Evolutionary conservation across 2,113 vertebrate genomes (phyloP).

Genomic region (Gnathonemus longibarbis): DNA sequence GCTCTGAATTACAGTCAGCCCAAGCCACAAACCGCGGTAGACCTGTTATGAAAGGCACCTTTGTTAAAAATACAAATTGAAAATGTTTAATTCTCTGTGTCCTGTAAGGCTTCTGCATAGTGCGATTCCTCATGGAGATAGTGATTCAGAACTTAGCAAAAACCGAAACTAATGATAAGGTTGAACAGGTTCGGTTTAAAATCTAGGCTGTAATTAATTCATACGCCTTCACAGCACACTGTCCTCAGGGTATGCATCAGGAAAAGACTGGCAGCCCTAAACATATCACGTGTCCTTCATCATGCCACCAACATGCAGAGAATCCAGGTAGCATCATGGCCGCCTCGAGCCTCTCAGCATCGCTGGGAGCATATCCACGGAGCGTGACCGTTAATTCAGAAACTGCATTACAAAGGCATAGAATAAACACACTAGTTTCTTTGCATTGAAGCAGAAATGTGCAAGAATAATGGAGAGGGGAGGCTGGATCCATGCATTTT

Average conservation of each 20-base stretch:
- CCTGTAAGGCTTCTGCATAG: background rate
- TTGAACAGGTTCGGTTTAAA: background rate
- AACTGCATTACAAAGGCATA: background rate
- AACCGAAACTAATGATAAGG: background rate
- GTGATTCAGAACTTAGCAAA: background rate
- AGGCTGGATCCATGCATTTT: background rate
- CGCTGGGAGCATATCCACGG: background rate
- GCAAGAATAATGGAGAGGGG: background rate
- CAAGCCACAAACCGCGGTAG: background rate
- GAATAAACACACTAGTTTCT: background rate
- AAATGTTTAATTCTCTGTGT: background rate
- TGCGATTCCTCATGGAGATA: background rate
- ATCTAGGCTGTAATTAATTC: background rate
- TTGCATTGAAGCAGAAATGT: background rate
- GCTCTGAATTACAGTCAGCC: background rate
- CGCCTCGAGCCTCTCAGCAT: background rate
- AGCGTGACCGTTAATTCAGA: background rate
- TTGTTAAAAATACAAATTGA: conserved; percentile 1
- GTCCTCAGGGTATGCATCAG: background rate
- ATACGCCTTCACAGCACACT: background rate
- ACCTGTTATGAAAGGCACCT: background rate
- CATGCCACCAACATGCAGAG: background rate
- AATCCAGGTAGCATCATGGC: background rate
- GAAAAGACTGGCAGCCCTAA: background rate
- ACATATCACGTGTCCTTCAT: background rate